Conservation (phyloP, 1,140 invertebrate species). For the Platorchestia sp. region DNA sequence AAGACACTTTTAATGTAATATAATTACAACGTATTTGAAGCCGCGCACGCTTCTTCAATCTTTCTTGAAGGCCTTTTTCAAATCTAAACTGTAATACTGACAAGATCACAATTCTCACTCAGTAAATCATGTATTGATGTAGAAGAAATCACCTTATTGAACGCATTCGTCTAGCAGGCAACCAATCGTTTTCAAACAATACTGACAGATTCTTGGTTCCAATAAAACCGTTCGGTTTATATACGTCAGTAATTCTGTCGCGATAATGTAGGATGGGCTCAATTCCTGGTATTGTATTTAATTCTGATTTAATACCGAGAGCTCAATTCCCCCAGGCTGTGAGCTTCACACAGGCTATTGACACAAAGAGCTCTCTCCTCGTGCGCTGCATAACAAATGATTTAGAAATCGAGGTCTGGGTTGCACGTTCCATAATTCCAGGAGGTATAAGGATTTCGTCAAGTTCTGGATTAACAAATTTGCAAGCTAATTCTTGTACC, state of each 20-base stretch:
- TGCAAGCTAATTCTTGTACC: not conserved
- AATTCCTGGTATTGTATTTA: not conserved
- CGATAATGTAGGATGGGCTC: not conserved
- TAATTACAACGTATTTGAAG: no score
- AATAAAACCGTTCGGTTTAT: not conserved
- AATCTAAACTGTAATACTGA: not conserved
- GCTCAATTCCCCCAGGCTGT: not conserved
- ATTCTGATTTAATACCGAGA: not conserved
- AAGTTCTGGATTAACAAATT: not conserved
- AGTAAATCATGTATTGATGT: not conserved
- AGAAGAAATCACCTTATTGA: not conserved
- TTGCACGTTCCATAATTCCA: not conserved
- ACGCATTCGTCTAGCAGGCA: not conserved
- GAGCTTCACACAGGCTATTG: not conserved
- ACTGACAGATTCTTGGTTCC: not conserved
- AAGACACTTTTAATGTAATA: no score
- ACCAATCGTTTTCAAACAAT: no score
- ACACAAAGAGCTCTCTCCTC: not conserved
- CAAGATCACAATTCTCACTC: not conserved
- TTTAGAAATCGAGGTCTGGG: not conserved
- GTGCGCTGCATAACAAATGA: not conserved
- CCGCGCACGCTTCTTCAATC: no score
- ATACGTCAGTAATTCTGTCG: not conserved
- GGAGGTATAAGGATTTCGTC: not conserved
- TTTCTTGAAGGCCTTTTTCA: not conserved